Evolutionary conservation across 2,113 vertebrate genomes (phyloP).

Genomic region (Ptilonorhynchus violaceus): DNA sequence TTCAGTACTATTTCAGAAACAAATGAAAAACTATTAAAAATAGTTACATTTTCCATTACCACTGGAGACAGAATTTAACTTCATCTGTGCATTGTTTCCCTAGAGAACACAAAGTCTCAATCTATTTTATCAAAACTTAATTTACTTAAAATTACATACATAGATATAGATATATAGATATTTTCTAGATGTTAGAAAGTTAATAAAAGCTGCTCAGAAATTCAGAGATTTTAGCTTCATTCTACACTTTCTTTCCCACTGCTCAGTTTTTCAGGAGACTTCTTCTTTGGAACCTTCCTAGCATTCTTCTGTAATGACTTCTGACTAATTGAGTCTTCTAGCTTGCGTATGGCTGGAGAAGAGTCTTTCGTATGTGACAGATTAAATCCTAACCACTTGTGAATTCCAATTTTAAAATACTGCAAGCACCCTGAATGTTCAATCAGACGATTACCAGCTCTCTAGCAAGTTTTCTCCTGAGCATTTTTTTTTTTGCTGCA

Average conservation of each 20-base stretch:
- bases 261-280: background rate
- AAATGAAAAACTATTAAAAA: background rate
- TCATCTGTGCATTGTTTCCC: background rate
- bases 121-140: background rate
- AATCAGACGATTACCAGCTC: background rate
- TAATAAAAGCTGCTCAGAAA: background rate
- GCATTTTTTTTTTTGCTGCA: background rate
- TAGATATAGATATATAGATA: background rate
- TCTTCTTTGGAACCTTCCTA: background rate
- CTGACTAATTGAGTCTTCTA: background rate
- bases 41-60: background rate
- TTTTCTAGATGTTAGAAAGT: background rate
- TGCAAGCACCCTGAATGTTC: background rate
- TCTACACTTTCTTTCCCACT: background rate
- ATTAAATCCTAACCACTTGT: background rate
- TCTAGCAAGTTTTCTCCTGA: background rate
- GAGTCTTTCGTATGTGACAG: background rate
- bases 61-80: background rate
- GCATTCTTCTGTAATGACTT: background rate
- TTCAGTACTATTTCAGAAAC: background rate
- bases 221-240: background rate
- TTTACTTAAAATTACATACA: background rate
- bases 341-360: background rate
- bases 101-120: background rate
- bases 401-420: background rate